These are phyloP conservation scores for Melitaea athalia DNA, from an alignment of 2,888 invertebrate species.

Conservation along the genomic window DNA sequence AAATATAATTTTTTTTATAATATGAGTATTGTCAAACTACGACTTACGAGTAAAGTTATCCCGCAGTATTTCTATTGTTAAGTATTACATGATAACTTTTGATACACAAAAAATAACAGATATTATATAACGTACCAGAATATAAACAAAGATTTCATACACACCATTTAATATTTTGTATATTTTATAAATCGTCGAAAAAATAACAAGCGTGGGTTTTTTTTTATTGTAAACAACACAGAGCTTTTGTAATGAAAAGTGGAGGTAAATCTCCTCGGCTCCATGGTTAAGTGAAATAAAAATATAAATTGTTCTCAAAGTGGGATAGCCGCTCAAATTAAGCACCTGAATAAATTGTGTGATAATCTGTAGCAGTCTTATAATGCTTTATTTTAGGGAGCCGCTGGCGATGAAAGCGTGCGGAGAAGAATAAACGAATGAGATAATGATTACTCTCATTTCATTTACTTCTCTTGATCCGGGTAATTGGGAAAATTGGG, in stretches of 20 bases:
- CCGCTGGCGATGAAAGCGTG: constrained; percentile 60
- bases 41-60: too few species aligned
- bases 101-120: too few species aligned
- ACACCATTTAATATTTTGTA: not conserved
- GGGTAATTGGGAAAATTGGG: constrained; percentile 79
- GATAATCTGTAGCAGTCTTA: constrained; percentile 79
- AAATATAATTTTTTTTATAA: too few species aligned
- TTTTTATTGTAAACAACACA: constrained; percentile 49
- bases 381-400: constrained; percentile 72
- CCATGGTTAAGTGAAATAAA: constrained; percentile 77
- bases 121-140: not conserved
- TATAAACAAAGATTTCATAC: not conserved
- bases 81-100: too few species aligned
- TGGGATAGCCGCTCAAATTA: constrained; percentile 79
- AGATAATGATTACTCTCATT: constrained; percentile 80
- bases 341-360: constrained; percentile 82
- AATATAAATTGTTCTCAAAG: constrained; percentile 77
- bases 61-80: too few species aligned
- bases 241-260: constrained; percentile 62
- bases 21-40: too few species aligned
- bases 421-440: constrained; percentile 71
- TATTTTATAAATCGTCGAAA: constrained; percentile 15
- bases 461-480: constrained; percentile 80
- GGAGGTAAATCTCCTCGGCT: constrained; percentile 68
- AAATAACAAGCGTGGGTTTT: constrained; percentile 26